Conservation (phyloP, 2,797 vertebrate genomes). For the Mus caroli region DNA sequence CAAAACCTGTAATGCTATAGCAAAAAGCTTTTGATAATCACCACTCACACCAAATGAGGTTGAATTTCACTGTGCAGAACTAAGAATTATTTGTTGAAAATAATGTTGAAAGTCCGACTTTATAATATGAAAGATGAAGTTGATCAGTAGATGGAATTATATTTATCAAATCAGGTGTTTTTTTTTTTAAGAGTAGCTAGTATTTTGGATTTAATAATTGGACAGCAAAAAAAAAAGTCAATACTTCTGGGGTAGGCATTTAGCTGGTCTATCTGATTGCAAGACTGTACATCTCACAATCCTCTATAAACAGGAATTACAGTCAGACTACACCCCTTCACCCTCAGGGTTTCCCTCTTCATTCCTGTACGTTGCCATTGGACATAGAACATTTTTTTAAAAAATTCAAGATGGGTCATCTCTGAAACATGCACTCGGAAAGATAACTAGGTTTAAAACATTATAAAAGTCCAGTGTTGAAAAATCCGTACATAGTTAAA, state of each 20-base stretch:
- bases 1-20: neutral
- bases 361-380: neutral
- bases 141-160: conserved; percentile 21
- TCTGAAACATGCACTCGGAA: conserved; percentile 58
- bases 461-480: conserved; percentile 53
- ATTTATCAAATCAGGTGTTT: conserved; percentile 27
- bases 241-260: neutral
- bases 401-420: neutral
- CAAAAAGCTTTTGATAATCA: conserved; percentile 22
- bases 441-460: conserved; percentile 51
- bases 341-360: conserved; percentile 11
- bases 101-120: neutral
- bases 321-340: conserved; percentile 14
- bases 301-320: conserved; percentile 23
- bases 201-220: conserved; percentile 54
- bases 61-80: neutral
- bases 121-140: conserved; percentile 44
- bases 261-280: conserved; percentile 41
- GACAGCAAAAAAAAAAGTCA: conserved; percentile 63
- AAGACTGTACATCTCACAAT: conserved; percentile 23
- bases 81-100: conserved; percentile 21
- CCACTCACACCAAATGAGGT: conserved; percentile 10
- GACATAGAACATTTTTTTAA: neutral
- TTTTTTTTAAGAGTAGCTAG: conserved; percentile 60
- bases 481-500: conserved; percentile 52